Evolutionary conservation across 2,113 vertebrate species (phyloP).

Genomic region (Platichthys flesus): DNA sequence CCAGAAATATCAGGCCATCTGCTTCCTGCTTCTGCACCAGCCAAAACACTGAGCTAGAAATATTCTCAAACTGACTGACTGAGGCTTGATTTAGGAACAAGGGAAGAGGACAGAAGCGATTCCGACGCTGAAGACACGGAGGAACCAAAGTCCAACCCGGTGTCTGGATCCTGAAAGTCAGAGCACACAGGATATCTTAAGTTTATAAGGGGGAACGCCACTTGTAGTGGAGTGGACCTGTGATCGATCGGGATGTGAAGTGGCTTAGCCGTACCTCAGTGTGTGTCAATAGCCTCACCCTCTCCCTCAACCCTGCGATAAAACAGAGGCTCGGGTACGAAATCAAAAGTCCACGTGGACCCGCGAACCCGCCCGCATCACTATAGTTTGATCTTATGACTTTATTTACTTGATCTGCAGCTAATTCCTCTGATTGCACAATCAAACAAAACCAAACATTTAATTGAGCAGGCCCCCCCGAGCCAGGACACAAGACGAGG

Average conservation of each 20-base stretch:
- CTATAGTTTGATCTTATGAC: background rate
- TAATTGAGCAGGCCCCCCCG: background rate
- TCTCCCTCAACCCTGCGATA: constrained; percentile 57
- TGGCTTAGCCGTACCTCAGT: constrained; percentile 72
- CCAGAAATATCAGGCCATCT: constrained; percentile 71
- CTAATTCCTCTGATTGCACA: background rate
- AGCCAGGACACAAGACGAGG: background rate
- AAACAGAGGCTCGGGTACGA: constrained; percentile 30
- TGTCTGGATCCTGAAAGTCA: constrained; percentile 36
- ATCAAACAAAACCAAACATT: background rate
- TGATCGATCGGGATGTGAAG: constrained; percentile 75
- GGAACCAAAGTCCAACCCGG: constrained; percentile 33
- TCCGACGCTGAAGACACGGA: background rate
- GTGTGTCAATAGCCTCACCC: constrained; percentile 74
- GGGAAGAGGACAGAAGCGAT: constrained; percentile 21
- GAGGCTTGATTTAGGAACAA: constrained; percentile 47
- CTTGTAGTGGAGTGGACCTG: constrained; percentile 65
- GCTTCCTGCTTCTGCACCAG: constrained; percentile 58
- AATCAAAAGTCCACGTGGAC: constrained; percentile 9
- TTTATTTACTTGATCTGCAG: background rate
- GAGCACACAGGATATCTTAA: constrained; percentile 3
- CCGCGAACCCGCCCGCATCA: background rate
- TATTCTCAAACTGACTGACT: constrained; percentile 13
- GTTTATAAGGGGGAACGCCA: constrained; percentile 34
- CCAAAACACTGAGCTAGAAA: constrained; percentile 51